Evolutionary conservation across 2,113 vertebrate species (phyloP).

Genomic region (Plotosus lineatus): DNA sequence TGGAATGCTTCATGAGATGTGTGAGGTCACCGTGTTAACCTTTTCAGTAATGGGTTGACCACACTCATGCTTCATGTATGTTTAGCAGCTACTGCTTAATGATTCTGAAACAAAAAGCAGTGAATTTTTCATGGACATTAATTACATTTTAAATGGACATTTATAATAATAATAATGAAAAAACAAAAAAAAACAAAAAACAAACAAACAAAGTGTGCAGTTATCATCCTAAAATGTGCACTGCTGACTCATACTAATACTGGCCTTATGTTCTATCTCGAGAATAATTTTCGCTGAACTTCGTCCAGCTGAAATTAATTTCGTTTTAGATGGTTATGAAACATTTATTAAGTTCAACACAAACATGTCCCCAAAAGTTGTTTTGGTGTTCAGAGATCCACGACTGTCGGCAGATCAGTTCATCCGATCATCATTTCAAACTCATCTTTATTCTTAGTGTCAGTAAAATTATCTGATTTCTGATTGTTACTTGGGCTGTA

Average conservation of each 20-base stretch:
- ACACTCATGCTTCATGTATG: slow-evolving; percentile 19
- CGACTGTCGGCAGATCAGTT: neutral
- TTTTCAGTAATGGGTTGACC: slow-evolving; percentile 19
- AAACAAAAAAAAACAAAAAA: no score
- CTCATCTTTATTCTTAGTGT: neutral
- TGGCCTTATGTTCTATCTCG: neutral
- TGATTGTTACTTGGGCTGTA: neutral
- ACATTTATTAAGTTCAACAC: neutral
- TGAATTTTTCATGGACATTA: no score
- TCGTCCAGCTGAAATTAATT: neutral
- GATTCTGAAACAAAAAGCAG: no score
- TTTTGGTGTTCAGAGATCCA: neutral
- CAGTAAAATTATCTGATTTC: slow-evolving; percentile 4
- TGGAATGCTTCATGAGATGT: slow-evolving; percentile 63
- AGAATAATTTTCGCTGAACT: neutral
- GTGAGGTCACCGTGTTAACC: slow-evolving; percentile 38
- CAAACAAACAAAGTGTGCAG: no score
- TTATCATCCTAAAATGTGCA: neutral
- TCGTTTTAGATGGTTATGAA: neutral
- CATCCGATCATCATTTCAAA: neutral
- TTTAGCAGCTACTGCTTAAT: no score
- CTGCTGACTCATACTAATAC: neutral
- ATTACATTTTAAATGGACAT: no score
- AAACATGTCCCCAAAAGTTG: no score
- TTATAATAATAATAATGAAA: no score